Evolutionary conservation across 2,797 vertebrate species (phyloP), one percentile per base, ranked within the genome.

Genomic region (Chelon labrosus): DNA sequence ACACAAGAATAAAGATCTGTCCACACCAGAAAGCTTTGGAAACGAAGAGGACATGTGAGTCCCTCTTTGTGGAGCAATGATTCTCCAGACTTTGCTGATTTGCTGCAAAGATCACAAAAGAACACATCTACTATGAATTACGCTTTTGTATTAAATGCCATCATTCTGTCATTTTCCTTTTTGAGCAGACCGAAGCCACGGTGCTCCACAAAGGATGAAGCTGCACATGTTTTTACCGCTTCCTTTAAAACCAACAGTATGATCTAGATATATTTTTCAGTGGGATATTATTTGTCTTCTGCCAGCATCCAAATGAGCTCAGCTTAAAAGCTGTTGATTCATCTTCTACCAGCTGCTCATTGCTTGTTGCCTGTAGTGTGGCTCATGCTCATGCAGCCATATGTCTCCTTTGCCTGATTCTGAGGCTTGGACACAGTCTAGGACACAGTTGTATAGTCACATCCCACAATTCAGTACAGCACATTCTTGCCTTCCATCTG

Each of bases 291-390:
- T 74, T 16, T 50, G 14, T 69, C 20, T 19, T 64, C 42, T 47
- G 5, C 53, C 73, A 55, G 11, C 47, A 41, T 62, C 20, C 47
- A 20, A 41, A 17, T 31, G 22, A 75, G 49, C 61, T 70, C 47
- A 52, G 27, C 25, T 62, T 70, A 54, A 79, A 74, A 73, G 54
- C 73, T 67, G 62, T 76, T 66, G 56, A 70, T 63, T 67, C 65
- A 54, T 71, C 41, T 16, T 61, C 14, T 65, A 70, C 51, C 63
- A 78, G 64, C 70, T 82, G 79, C 67, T 84, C 10, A 5, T 7
- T 71, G 61, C 46, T 56, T 35, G 31, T 66, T 59, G 54, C 64
- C 27, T 64, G 47, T 41, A 53, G 73, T 61, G 44, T 53, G 77
- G 53, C 75, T 79, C 63, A 3, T 73, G 53, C 56, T 62, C n/a